Base-by-base conservation (phyloP, 2,888 invertebrate genomes). In the Drosophila stalkeri region DNA sequence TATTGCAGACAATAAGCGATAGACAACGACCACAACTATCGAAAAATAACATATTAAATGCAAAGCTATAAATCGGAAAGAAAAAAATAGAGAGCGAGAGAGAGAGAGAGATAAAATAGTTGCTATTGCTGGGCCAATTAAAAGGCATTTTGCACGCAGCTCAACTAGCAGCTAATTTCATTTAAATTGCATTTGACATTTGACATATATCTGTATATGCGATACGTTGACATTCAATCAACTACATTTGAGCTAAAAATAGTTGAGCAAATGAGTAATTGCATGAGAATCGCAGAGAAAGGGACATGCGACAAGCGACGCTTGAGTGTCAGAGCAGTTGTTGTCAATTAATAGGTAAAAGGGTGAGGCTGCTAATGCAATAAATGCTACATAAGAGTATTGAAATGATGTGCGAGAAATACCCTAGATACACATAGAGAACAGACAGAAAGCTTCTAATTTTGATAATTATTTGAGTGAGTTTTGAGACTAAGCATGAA, bases 211-310 rank as follows among this genome's bases (percentile, higher is more conserved):
- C 18, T 51, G 33, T 33, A 33, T 8, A 33, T 56, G 23, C 8
- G 20, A 27, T 47, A 33, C 49, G 49, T 27, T 80, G 81, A 54
- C 81, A 77, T 65, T 78, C 77, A 77, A 78, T 81, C 81, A 77
- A 51, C 52, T 18, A 63, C 59, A 77, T 72, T 16, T 37, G 18
- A 18, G 1, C 64, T 72, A 54, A 61, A 81, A 77, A 69, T 64
- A 77, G 72, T 61, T 5, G 3, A 37, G 33, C 33, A 41, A 39
- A 59, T 76, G 63, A 56, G 51, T 49, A 63, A 68, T 14, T 20
- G n/a, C 9, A 37, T 49, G 33, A 52, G 37, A 64, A 69, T 27
- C 8, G 27, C 39, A 44, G 43, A 37, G 41, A 46, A 54, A 43
- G 41, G 35, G 8, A n/a, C 20, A 16, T 7, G 23, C 14, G 46